A percentile compares a stretch with the other conserved stretches of the same genome.
phyloP scores from a whole-genome alignment of 2,888 invertebrate species.

The Siphonodentalium dalli region DNA sequence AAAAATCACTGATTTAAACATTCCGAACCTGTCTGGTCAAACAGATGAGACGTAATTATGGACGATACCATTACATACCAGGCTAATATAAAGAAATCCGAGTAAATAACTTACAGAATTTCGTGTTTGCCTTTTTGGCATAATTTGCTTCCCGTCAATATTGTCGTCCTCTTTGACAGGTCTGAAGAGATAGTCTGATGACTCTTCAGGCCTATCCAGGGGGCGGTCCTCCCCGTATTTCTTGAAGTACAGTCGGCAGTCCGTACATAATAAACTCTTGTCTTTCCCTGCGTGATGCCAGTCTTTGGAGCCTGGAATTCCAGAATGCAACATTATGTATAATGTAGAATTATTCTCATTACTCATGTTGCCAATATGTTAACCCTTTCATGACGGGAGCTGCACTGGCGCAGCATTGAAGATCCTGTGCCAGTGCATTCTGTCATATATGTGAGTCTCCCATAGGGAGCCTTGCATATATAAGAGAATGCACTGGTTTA shows the following conservation, averaged over 20 bases:
- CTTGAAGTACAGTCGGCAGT: slow-evolving; percentile 79
- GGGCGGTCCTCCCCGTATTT: slow-evolving; percentile 77
- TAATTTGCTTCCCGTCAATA: slow-evolving; percentile 57
- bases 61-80: background rate
- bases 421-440: too few relatives aligned
- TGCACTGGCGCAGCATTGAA: too few relatives aligned
- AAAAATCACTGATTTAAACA: too few relatives aligned
- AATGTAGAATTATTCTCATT: too few relatives aligned
- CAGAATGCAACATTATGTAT: too few relatives aligned
- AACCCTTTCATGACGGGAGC: too few relatives aligned
- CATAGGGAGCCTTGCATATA: too few relatives aligned
- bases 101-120: slow-evolving; percentile 42
- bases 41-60: too few relatives aligned
- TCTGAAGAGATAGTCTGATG: slow-evolving; percentile 66
- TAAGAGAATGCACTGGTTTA: too few relatives aligned
- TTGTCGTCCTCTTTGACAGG: slow-evolving; percentile 62
- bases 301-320: slow-evolving; percentile 72
- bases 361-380: too few relatives aligned
- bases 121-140: slow-evolving; percentile 61
- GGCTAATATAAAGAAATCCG: background rate
- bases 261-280: slow-evolving; percentile 75
- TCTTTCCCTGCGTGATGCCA: slow-evolving; percentile 80
- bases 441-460: too few relatives aligned
- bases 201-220: slow-evolving; percentile 61
- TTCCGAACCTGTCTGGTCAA: too few relatives aligned